phyloP scores from a whole-genome alignment of 1,140 invertebrate genomes.

The Trichonephila inaurata region DNA sequence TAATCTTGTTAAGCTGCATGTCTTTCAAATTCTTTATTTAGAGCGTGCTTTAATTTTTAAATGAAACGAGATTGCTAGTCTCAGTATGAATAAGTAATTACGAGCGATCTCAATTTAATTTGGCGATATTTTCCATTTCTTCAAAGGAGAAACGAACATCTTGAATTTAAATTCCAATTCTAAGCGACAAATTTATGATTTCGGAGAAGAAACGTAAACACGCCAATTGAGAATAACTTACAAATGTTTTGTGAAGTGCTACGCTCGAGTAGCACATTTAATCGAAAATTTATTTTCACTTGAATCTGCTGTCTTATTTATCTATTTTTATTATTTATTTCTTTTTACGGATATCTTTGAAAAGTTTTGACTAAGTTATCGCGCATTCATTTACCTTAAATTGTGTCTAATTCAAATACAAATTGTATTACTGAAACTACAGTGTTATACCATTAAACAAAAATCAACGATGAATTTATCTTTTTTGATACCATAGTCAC shows the following conservation, averaged over 20 bases:
- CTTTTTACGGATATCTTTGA: not conserved
- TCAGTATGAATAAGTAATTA: not conserved
- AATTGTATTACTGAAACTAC: too few relatives aligned
- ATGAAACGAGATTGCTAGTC: conserved; percentile 17
- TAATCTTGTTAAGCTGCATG: conserved; percentile 8
- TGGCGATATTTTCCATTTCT: not conserved
- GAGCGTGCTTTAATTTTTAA: not conserved
- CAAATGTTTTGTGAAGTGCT: not conserved
- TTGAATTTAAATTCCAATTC: conserved; percentile 3
- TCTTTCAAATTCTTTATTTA: conserved; percentile 14
- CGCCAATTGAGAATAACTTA: conserved; percentile 9
- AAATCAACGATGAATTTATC: too few relatives aligned
- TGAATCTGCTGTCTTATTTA: not conserved
- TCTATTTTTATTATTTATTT: not conserved
- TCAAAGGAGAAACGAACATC: not conserved
- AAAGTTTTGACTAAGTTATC: not conserved
- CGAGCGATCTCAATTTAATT: conserved; percentile 1
- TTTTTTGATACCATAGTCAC: too few relatives aligned
- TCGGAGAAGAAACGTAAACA: not conserved
- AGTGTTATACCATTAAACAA: too few relatives aligned
- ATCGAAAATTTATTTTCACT: not conserved
- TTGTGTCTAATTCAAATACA: too few relatives aligned
- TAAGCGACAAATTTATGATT: conserved; percentile 1
- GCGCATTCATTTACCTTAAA: not conserved
- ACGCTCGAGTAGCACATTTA: not conserved